Evolutionary conservation across 2,888 invertebrate species (phyloP).

Genomic region (Eurytoma adleriae): DNA sequence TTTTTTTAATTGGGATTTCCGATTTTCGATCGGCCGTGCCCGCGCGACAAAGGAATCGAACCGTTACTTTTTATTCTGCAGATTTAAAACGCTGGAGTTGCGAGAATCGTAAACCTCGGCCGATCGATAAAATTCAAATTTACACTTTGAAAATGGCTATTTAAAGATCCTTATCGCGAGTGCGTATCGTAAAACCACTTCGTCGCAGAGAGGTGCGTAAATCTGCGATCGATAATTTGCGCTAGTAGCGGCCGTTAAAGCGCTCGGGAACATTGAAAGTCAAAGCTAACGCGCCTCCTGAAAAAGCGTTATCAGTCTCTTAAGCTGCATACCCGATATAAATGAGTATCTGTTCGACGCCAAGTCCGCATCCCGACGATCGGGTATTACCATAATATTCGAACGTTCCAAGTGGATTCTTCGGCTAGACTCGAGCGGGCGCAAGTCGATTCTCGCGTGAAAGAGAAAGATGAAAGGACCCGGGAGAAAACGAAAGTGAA

Average conservation of each 20-base stretch:
- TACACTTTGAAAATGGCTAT: neutral
- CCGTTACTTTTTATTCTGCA: no score
- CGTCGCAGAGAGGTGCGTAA: neutral
- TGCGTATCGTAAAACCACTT: neutral
- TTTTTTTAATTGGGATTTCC: neutral
- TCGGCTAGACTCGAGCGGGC: constrained; percentile 30
- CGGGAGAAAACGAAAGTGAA: constrained; percentile 60
- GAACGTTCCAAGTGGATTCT: constrained; percentile 68
- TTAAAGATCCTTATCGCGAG: neutral
- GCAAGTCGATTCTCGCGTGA: constrained; percentile 15
- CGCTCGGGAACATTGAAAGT: neutral
- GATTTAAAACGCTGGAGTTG: no score
- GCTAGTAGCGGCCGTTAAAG: neutral
- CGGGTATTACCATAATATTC: constrained; percentile 74
- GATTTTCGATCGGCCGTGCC: no score
- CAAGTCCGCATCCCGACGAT: neutral
- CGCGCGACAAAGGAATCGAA: no score
- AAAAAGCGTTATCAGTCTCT: no score
- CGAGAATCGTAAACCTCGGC: neutral
- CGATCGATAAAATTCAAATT: constrained; percentile 15
- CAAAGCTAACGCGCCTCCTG: no score
- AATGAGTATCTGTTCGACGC: constrained; percentile 28
- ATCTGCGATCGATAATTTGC: constrained; percentile 17
- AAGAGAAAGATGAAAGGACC: constrained; percentile 44
- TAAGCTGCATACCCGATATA: constrained; percentile 4